phyloP scores from a whole-genome alignment of 2,113 vertebrate genomes.

The Damaliscus lunatus region DNA sequence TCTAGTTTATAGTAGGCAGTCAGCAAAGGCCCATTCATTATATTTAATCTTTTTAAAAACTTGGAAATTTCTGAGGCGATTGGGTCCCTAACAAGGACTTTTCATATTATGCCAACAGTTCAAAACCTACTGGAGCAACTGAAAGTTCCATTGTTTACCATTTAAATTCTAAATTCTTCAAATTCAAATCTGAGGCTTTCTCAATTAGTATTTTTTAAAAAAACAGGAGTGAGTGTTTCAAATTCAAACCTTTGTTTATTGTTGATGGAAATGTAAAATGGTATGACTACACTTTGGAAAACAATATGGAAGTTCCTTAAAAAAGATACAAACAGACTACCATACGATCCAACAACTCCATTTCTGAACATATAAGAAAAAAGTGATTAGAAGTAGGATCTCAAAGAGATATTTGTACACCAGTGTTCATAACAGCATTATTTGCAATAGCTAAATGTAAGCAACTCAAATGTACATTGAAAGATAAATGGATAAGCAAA shows the following conservation, averaged over 20 bases:
- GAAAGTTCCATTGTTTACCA: neutral
- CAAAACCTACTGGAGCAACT: neutral
- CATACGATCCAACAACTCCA: neutral
- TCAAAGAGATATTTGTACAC: neutral
- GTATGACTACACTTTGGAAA: neutral
- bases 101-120: neutral
- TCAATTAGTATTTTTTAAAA: neutral
- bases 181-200: neutral
- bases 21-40: neutral
- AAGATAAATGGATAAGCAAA: neutral
- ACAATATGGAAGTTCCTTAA: neutral
- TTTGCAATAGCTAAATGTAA: neutral
- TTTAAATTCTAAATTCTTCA: neutral
- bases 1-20: neutral
- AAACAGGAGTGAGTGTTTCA: neutral
- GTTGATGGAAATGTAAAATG: neutral
- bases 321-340: neutral
- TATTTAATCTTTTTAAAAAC: neutral
- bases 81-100: neutral
- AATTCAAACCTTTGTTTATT: neutral
- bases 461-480: neutral
- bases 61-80: neutral
- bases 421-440: neutral
- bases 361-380: neutral
- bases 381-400: neutral